These are phyloP conservation scores for Amphilophus citrinellus DNA, from an alignment of 2,113 vertebrate species.

Conservation along the genomic window DNA sequence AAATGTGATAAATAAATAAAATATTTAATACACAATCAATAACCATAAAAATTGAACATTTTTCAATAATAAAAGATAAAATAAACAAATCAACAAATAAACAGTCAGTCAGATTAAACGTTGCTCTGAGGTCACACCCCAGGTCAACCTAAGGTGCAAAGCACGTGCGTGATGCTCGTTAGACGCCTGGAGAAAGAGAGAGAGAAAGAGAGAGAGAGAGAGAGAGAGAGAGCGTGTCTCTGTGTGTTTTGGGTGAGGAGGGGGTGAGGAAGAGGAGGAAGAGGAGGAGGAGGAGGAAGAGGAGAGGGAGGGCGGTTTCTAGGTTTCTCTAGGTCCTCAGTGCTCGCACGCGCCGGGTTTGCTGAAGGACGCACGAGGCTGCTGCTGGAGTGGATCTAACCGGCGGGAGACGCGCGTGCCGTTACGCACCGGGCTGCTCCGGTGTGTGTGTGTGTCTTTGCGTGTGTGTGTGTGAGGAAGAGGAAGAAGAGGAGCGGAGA, in stretches of 20 bases:
- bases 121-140: constrained; percentile 7
- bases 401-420: constrained; percentile 29
- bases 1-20: background rate
- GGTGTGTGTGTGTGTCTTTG: background rate
- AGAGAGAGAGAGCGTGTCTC: background rate
- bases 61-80: background rate
- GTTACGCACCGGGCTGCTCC: constrained; percentile 20
- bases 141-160: constrained; percentile 9
- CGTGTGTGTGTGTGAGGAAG: background rate
- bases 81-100: background rate
- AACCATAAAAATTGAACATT: background rate
- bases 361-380: constrained; percentile 43
- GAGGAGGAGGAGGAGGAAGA: background rate
- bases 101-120: background rate
- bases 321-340: constrained; percentile 19
- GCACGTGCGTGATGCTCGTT: background rate
- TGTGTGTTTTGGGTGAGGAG: background rate
- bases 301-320: background rate
- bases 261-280: background rate
- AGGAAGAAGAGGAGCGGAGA: background rate
- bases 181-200: background rate
- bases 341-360: constrained; percentile 10
- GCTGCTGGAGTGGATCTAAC: constrained; percentile 36
- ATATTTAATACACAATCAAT: too few species aligned
- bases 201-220: constrained; percentile 8